A percentile compares a stretch with the other conserved stretches of the same genome.
phyloP scores from a whole-genome alignment of 2,797 vertebrate species.

The Arvicola amphibius region DNA sequence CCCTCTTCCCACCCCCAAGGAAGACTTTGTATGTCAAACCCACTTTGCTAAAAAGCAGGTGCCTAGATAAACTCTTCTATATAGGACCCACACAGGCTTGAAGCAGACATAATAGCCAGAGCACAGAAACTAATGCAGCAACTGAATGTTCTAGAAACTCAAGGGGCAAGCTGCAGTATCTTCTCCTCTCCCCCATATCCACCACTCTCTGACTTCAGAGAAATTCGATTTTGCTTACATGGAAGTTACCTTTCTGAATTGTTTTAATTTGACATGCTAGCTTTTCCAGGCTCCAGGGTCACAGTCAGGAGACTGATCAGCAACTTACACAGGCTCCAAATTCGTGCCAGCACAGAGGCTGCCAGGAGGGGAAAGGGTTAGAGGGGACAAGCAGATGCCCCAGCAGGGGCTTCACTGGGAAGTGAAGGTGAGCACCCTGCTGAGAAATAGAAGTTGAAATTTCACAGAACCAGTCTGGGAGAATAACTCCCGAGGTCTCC shows the following conservation, averaged over 20 bases:
- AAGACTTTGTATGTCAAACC: background rate
- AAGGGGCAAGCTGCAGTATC: background rate
- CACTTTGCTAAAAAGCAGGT: background rate
- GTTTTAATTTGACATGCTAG: background rate
- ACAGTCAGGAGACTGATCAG: background rate
- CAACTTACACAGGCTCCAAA: background rate
- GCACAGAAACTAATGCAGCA: background rate
- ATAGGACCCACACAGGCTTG: background rate
- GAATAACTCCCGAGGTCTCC: background rate
- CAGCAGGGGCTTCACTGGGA: background rate
- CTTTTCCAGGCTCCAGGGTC: background rate
- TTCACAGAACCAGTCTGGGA: background rate
- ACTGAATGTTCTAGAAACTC: background rate
- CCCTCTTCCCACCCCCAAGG: background rate
- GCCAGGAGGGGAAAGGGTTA: background rate
- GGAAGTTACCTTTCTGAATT: background rate
- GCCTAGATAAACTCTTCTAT: background rate
- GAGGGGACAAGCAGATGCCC: background rate
- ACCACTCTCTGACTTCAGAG: background rate
- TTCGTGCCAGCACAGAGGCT: background rate
- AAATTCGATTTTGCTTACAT: background rate
- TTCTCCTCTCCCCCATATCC: too few relatives aligned
- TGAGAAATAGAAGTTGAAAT: slow-evolving; percentile 38
- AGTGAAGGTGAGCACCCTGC: background rate
- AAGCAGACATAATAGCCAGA: background rate